Base-by-base conservation (phyloP, 2,888 invertebrate genomes). In the Yponomeuta malinellus region DNA sequence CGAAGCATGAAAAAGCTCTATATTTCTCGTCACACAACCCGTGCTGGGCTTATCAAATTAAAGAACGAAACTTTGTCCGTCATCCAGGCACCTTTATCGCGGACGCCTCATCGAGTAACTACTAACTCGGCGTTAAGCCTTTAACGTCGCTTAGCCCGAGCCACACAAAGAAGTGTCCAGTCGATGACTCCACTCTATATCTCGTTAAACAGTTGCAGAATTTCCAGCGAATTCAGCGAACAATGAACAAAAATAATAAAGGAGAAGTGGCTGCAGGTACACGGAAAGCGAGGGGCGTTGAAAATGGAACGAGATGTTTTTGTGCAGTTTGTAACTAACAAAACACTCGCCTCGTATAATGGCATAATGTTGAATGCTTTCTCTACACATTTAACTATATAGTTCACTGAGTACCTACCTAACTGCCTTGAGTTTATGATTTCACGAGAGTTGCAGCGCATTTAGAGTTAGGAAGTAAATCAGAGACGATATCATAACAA, bases 211-310 rank as follows among this genome's bases (percentile, higher is more conserved):
- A 72, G 71, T 74, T 77, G 80, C 80, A 81, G 81, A 79, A 76
- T 74, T 72, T 74, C 71, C 74, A 75, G 73, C 77, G 78, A 77
- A 82, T 81, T 81, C 82, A 83, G 79, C 82, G 83, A 82, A 81
- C 81, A 82, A 79, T 82, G 78, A 78, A 78, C 75, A 76, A 77
- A 76, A 75, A 77, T 80, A 81, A n/a, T 68, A 68, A 67, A n/a
- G n/a, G 68, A 31, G 52, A 68, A 48, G 52, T 68, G 68, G n/a
- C 31, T 37, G 67, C 65, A 69, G 65, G 68, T 71, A 72, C 69
- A 71, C 71, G 71, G 70, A 68, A 70, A 72, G 64, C 63, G 37
- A 31, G 8, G 70, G 70, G 63, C 33, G n/a, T n/a, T 63, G 70
- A 33, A 71, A 69, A 72, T 71, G 75, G 73, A 70, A 70, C 71